Evolutionary conservation across 2,113 vertebrate genomes (phyloP).

Genomic region (Myiagra hebetior): DNA sequence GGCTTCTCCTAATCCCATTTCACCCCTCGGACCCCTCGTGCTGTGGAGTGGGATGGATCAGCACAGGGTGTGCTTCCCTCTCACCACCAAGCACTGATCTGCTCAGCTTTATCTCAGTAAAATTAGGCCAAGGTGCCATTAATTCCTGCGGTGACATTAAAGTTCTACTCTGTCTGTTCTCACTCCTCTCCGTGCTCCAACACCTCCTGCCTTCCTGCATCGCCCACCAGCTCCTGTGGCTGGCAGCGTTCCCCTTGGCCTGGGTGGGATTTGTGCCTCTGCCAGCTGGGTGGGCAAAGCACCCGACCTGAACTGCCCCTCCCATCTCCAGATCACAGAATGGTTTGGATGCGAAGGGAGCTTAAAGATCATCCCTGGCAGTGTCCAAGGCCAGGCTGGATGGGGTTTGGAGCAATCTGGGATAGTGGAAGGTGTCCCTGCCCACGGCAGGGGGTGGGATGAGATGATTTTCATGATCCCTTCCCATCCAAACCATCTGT

Average conservation of each 20-base stretch:
- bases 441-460: background rate
- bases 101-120: background rate
- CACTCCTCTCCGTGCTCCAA: background rate
- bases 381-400: background rate
- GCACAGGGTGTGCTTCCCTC: background rate
- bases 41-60: background rate
- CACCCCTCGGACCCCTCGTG: background rate
- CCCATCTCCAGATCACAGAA: background rate
- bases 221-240: background rate
- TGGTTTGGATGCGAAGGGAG: background rate
- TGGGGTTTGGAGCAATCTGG: background rate
- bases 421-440: background rate
- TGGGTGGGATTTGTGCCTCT: background rate
- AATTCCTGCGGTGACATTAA: background rate
- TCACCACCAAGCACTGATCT: background rate
- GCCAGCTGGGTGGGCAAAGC: background rate
- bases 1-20: conserved; percentile 24
- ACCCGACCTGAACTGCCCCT: accelerated
- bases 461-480: background rate
- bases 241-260: background rate
- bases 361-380: background rate
- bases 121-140: background rate
- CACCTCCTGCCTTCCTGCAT: background rate
- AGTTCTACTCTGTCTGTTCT: background rate
- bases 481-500: background rate